Conservation (phyloP, 2,113 vertebrate genomes). For the Taxidea taxus region DNA sequence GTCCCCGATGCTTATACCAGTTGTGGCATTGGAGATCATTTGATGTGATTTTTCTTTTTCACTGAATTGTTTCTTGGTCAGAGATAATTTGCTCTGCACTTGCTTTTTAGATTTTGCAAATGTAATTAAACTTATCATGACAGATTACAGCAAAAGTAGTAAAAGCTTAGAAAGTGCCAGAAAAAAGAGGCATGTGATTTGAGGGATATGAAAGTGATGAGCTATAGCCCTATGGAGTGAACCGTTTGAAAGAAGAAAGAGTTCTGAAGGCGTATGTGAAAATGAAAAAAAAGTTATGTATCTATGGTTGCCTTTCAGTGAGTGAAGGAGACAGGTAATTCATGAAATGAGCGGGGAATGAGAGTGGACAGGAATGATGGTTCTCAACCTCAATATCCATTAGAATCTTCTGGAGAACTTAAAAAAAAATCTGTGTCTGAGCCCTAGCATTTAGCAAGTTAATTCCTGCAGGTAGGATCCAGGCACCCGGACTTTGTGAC, state of each 20-base stretch:
- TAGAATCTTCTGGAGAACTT: background rate
- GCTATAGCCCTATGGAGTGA: background rate
- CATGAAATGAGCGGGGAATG: background rate
- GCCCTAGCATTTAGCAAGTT: background rate
- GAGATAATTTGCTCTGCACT: background rate
- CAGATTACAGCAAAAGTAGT: background rate
- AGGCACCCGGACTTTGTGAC: background rate
- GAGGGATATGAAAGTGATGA: background rate
- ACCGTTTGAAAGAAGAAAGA: background rate
- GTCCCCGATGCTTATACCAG: background rate
- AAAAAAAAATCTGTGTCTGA: background rate
- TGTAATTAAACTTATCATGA: background rate
- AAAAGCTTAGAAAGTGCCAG: background rate
- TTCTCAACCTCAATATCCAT: background rate
- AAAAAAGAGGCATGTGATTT: background rate
- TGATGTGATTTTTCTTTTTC: background rate
- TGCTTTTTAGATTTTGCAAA: background rate
- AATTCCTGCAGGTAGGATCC: background rate
- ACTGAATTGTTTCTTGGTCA: background rate
- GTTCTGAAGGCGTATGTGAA: background rate
- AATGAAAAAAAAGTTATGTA: background rate
- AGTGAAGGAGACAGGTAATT: background rate
- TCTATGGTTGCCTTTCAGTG: background rate
- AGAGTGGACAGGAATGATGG: background rate
- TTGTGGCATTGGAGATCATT: background rate